Base-by-base conservation (phyloP, 2,888 invertebrate species). In the Furcula furcula region DNA sequence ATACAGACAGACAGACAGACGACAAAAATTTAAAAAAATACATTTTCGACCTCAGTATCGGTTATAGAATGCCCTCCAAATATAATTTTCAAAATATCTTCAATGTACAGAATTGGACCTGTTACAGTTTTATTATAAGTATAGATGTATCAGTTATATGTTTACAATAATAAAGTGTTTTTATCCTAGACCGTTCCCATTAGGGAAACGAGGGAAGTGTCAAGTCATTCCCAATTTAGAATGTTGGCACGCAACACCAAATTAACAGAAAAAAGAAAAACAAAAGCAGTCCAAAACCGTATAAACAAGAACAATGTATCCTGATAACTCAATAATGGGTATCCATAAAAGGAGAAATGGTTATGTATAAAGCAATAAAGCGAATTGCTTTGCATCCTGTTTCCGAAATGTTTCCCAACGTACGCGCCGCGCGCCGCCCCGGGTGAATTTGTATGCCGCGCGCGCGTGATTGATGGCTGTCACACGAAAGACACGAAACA, bases 361-460 rank as follows among this genome's bases (percentile, higher is more conserved):
- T 52, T 51, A 60, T 51, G 49, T 62, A 56, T 47, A 55, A 54
- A 58, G 60, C 57, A 62, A 69, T 68, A 69, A 66, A 64, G 49
- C 43, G 53, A 66, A 75, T 72, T 66, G 66, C 56, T 67, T 63
- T 55, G 55, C 65, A 55, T 69, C 65, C 65, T 68, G 65, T 63
- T 57, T 52, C 53, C 53, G 51, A 55, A 66, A 62, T 49, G 51
- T 48, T 52, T 34, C 55, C 46, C 46, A 40, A 43, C 51, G 29
- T 49, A 36, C 29, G 39, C 28, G 40, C 34, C 31, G 48, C 45
- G 46, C 40, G 45, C 35, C 29, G 39, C 28, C 40, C 34, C 31
- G 48, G 45, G 46, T 41, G 45, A 55, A 62, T 65, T 64, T 60
- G 56, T 66, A 63, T 56, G 65, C 51, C 51, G 49, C 48, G 46